phyloP scores from a whole-genome alignment of 2,797 vertebrate genomes.

The Amblyraja radiata region DNA sequence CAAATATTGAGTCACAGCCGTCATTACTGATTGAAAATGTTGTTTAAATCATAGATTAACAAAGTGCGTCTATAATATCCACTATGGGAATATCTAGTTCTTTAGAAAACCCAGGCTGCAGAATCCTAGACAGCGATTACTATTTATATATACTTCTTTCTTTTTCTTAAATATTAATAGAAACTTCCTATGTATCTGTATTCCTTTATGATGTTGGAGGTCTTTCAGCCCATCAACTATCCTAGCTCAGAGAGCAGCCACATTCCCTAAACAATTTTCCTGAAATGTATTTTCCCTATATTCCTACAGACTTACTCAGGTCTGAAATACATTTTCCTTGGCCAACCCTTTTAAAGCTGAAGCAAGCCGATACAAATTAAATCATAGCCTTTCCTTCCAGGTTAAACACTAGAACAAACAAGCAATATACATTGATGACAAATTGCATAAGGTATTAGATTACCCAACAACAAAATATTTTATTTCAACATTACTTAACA shows the following conservation, averaged over 20 bases:
- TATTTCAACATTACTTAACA: neutral
- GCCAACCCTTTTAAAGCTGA: neutral
- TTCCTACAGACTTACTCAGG: too few relatives aligned
- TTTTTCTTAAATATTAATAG: neutral
- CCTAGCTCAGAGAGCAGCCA: too few relatives aligned
- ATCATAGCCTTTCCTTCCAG: neutral
- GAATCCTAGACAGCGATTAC: neutral
- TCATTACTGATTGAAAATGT: neutral
- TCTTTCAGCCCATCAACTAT: too few relatives aligned
- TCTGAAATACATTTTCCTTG: too few relatives aligned
- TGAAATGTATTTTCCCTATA: too few relatives aligned
- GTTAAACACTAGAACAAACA: neutral
- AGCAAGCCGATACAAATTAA: neutral
- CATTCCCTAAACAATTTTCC: too few relatives aligned
- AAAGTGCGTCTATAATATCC: neutral
- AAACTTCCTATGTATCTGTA: neutral
- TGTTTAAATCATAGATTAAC: conserved; percentile 1
- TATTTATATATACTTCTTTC: neutral
- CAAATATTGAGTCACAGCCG: neutral
- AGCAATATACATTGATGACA: neutral
- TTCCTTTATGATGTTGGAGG: too few relatives aligned
- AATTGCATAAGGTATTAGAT: neutral
- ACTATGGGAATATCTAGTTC: neutral
- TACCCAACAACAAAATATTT: neutral
- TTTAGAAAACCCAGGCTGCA: neutral